Conservation (phyloP, 2,888 invertebrate genomes). For the Alentia gelatinosa region DNA sequence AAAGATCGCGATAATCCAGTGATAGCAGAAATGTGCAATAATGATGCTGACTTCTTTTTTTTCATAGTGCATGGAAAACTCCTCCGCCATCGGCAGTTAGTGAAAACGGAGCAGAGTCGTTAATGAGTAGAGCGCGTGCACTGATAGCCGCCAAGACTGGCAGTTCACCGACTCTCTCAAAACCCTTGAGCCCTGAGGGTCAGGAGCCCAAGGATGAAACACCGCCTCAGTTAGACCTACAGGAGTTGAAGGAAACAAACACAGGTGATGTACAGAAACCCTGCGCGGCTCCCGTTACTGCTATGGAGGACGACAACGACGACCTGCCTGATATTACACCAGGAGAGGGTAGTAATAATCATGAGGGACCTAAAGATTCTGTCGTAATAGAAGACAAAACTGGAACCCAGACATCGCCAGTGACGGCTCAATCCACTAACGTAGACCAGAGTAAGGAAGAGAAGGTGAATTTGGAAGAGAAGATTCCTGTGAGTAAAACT, state of each 20-base stretch:
- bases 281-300: not conserved
- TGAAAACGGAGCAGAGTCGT: not conserved
- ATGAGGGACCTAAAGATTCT: too few species aligned
- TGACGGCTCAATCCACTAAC: not conserved
- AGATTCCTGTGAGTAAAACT: not conserved
- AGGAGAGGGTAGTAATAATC: too few species aligned
- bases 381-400: not conserved
- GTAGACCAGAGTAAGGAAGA: not conserved
- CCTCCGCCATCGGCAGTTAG: not conserved
- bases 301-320: not conserved
- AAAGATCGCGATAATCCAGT: too few species aligned
- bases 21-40: too few species aligned
- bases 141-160: not conserved
- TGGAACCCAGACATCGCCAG: not conserved
- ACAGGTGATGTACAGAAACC: not conserved
- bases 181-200: not conserved
- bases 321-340: not conserved
- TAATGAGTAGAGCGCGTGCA: not conserved
- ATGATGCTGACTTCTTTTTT: not conserved
- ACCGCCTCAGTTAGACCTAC: not conserved
- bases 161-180: not conserved
- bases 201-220: not conserved
- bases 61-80: constrained; percentile 16
- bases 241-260: not conserved
- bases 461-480: not conserved